Conservation (phyloP, 2,888 invertebrate genomes). For the Ectropis crepuscularia region DNA sequence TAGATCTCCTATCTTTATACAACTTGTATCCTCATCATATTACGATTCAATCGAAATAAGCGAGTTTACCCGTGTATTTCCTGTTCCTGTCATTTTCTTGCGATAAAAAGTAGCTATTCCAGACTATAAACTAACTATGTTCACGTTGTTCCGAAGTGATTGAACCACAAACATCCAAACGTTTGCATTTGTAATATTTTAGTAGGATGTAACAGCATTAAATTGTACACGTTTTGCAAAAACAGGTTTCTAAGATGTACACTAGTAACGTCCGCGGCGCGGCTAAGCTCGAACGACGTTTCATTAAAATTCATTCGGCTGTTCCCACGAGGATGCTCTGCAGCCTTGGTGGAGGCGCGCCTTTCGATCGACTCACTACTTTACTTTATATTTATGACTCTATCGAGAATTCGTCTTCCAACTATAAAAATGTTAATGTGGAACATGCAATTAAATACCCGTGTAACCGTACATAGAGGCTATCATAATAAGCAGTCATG, state of each 20-base stretch:
- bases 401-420: background rate
- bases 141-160: too few relatives aligned
- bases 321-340: slow-evolving; percentile 14
- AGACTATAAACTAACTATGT: too few relatives aligned
- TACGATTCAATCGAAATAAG: too few relatives aligned
- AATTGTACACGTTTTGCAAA: too few relatives aligned
- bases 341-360: slow-evolving; percentile 8
- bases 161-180: too few relatives aligned
- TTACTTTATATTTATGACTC: slow-evolving; percentile 8
- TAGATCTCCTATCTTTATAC: too few relatives aligned
- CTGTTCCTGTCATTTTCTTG: too few relatives aligned
- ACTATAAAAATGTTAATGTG: slow-evolving; percentile 1
- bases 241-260: background rate
- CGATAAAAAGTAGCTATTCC: too few relatives aligned
- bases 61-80: too few relatives aligned
- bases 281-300: background rate
- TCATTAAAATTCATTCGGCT: slow-evolving; percentile 11
- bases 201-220: too few relatives aligned
- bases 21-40: too few relatives aligned
- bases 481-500: background rate
- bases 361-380: slow-evolving; percentile 1
- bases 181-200: too few relatives aligned
- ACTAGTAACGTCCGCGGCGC: background rate
- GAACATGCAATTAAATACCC: background rate
- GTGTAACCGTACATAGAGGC: background rate